Base-by-base conservation (phyloP, 2,888 invertebrate species). In the Hydroisotoma schaefferi region DNA sequence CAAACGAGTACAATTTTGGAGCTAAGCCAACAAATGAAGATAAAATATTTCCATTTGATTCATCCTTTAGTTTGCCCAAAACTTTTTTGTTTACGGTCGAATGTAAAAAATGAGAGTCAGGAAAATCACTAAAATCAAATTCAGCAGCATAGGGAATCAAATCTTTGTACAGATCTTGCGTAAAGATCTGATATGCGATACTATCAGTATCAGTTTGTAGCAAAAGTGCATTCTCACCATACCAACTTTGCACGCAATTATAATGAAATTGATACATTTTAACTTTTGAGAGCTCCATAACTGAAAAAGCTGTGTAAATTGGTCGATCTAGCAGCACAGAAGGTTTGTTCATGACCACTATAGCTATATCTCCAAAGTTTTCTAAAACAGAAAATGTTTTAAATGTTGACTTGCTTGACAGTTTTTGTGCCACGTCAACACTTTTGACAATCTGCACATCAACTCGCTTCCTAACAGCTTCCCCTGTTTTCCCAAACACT, bases 61-160 rank as follows among this genome's bases (percentile, higher is more conserved):
- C 73, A 47, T 74, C 73, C 53, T 74, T 73, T 61, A 72, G 64
- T 38, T 69, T 69, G 0, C 73, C 72, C 0, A 71, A 18, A 2
- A 59, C 57, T 48, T 72, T 72, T 51, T 69, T 68, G 52, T 72
- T 70, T 26, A 26, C 15, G 1, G 6, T 10, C 4, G 58, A 55
- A 25, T 60, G 62, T 10, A 57, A 38, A 3, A 8, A 2, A 38
- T 64, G 58, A 25, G 48, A 23, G 1, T 10, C 18, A 44, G 55
- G 46, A 49, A 66, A 70, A 55, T 68, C 60, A 8, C 33, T 38
- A 12, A 55, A 56, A n/a, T 67, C 65, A 53, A 63, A 69, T 25
- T 52, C 23, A n/a, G 55, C 8, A 12, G 26, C 37, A 2, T 54
- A 29, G 1, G 4, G 3, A 28, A 38, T 2, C 22, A 65, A 8